These are phyloP conservation scores for Microplitis demolitor DNA, from an alignment of 1,140 invertebrate genomes.

Conservation along the genomic window DNA sequence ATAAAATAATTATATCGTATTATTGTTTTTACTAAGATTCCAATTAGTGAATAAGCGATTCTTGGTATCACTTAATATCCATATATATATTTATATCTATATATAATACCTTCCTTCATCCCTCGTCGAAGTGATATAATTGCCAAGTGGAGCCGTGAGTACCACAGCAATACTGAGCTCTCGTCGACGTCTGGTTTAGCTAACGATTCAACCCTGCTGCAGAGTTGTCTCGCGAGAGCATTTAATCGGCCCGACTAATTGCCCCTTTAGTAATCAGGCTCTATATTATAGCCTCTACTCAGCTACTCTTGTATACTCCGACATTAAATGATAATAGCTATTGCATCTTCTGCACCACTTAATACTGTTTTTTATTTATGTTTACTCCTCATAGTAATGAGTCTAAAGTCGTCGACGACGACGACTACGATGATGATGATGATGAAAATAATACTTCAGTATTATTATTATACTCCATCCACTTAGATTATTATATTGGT, in stretches of 20 bases:
- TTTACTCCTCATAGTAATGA: not conserved
- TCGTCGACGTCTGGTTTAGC: slow-evolving; percentile 14
- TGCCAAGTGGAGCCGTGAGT: slow-evolving; percentile 15
- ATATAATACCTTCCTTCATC: not conserved
- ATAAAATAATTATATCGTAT: not conserved
- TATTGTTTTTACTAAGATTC: too few species aligned
- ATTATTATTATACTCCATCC: too few species aligned
- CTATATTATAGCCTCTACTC: not conserved
- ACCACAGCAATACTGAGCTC: not conserved
- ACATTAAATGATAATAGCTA: not conserved
- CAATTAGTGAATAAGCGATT: not conserved
- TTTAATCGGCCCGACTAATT: slow-evolving; percentile 27
- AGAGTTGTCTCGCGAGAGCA: slow-evolving; percentile 20
- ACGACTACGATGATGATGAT: too few species aligned
- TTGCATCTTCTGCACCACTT: not conserved
- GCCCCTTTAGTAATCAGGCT: slow-evolving; percentile 22
- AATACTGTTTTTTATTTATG: not conserved
- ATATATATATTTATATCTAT: not conserved
- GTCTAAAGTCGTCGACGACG: too few species aligned
- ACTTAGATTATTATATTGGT: not conserved
- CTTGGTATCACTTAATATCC: not conserved
- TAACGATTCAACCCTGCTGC: slow-evolving; percentile 11
- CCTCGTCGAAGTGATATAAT: slow-evolving; percentile 17
- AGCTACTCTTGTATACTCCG: not conserved
- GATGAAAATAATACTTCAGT: too few species aligned